These are phyloP conservation scores for Coregonus ussuriensis DNA, from an alignment of 2,797 vertebrate genomes.

Conservation along the genomic window DNA sequence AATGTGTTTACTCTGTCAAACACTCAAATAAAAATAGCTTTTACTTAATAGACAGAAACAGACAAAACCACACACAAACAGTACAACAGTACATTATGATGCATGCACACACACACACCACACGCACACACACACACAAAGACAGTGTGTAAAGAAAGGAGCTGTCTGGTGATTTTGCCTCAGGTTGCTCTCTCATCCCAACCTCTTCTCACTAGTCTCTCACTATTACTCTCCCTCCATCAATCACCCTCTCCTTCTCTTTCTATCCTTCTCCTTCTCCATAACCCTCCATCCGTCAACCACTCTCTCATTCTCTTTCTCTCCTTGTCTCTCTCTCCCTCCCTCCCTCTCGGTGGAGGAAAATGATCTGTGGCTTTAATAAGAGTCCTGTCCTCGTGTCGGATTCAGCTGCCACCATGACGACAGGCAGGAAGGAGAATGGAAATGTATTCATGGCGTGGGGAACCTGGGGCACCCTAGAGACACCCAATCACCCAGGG, in stretches of 20 bases:
- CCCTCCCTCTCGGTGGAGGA: slow-evolving; percentile 73
- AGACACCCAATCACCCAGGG: slow-evolving; percentile 87
- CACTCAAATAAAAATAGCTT: not conserved
- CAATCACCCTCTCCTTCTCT: not conserved
- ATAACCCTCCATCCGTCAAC: no score
- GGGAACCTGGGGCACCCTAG: slow-evolving; percentile 68
- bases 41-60: slow-evolving; percentile 8
- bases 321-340: not conserved
- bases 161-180: not conserved
- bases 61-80: slow-evolving; percentile 7
- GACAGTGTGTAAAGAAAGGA: not conserved
- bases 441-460: slow-evolving; percentile 80
- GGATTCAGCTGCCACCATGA: slow-evolving; percentile 97
- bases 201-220: slow-evolving; percentile 21
- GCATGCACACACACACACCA: no score
- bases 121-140: not conserved
- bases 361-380: slow-evolving; percentile 99
- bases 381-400: slow-evolving; percentile 89
- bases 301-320: not conserved
- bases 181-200: not conserved
- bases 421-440: slow-evolving; percentile 75
- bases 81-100: no score
- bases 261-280: no score
- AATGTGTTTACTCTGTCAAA: slow-evolving; percentile 19
- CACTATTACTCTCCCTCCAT: not conserved